Evolutionary conservation across 1,140 invertebrate genomes (phyloP), one percentile per base, ranked within the genome.

Genomic region (Prorops nasuta): DNA sequence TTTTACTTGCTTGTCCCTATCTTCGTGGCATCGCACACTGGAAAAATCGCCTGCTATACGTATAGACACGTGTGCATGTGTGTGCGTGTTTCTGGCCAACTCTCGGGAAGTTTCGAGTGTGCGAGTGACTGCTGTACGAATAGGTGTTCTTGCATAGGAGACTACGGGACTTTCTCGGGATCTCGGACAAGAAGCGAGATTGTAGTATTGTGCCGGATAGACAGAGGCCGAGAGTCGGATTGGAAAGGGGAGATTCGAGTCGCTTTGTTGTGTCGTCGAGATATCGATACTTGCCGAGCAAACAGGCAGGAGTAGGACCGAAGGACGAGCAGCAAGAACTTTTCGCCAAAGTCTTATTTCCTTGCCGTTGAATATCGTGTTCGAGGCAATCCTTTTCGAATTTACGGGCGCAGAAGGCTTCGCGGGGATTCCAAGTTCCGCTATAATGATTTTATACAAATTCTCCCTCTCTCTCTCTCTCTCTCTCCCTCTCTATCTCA

Each of bases 381-480:
- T 24, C 16, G 17, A 54, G 53, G 53, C 40, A 53, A 40, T 38
- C 45, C 18, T 51, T 18, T 36, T 31, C 18, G 31, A 18, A 14
- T n/a, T 18, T 32, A 31, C 20, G 42, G 32, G 35, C 49, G 47
- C 20, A 32, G 14, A 28, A 44, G 24, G 39, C 51, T 50, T 42
- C 35, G 17, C 2, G 35, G 39, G 57, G 60, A 54, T 48, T 46
- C 19, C 19, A 60, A 57, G 49, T 55, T 58, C 31, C 22, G 31
- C 60, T 46, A 49, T 55, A 56, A 64, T 44, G 48, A 58, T 51
- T 51, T 44, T 32, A n/a, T n/a, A n/a, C n/a, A n/a, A n/a, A n/a
- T n/a, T n/a, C n/a, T n/a, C n/a, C n/a, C n/a, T n/a, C n/a, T n/a
- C n/a, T n/a, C n/a, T n/a, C n/a, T n/a, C n/a, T n/a, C n/a, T n/a